Evolutionary conservation across 1,140 invertebrate species (phyloP).

Genomic region (Antheraea mylitta): DNA sequence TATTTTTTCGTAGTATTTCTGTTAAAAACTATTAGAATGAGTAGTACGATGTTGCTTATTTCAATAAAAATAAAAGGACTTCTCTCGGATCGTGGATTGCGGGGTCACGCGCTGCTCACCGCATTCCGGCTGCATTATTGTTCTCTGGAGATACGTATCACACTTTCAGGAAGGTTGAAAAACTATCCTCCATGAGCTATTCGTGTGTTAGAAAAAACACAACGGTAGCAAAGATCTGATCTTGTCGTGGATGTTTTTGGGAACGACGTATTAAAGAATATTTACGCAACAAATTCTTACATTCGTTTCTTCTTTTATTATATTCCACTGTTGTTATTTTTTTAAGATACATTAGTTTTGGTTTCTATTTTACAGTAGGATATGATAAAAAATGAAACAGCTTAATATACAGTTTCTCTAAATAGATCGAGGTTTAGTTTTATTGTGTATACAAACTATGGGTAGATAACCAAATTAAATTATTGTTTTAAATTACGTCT

Average conservation of each 20-base stretch:
- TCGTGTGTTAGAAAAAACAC: conserved; percentile 1
- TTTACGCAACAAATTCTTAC: background rate
- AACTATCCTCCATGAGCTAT: background rate
- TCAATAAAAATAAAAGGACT: background rate
- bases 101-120: background rate
- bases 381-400: too few relatives aligned
- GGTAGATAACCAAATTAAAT: too few relatives aligned
- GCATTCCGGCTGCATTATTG: conserved; percentile 4
- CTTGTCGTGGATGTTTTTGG: background rate
- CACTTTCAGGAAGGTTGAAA: background rate
- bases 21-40: background rate
- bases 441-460: too few relatives aligned
- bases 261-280: background rate
- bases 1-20: too few relatives aligned
- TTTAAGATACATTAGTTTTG: too few relatives aligned
- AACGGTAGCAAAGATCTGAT: conserved; percentile 1
- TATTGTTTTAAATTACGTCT: too few relatives aligned
- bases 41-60: background rate
- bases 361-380: too few relatives aligned
- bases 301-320: background rate
- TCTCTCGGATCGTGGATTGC: background rate
- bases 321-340: background rate
- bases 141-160: background rate
- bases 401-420: too few relatives aligned
- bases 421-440: too few relatives aligned